phyloP scores from a whole-genome alignment of 1,140 invertebrate genomes.

The Bombus superbus region DNA sequence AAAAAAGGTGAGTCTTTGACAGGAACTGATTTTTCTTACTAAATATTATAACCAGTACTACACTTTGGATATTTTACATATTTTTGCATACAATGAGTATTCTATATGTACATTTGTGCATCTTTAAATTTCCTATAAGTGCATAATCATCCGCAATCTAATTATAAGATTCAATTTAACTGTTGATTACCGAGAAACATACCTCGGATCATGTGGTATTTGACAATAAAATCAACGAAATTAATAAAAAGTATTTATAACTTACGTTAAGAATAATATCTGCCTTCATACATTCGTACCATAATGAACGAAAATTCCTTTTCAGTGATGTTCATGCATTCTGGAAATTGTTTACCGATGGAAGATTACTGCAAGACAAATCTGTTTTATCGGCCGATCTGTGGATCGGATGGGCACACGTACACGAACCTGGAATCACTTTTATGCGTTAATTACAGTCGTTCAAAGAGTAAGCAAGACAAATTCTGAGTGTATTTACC shows the following conservation, averaged over 20 bases:
- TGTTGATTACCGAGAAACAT: background rate
- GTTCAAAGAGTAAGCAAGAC: constrained; percentile 8
- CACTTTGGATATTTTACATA: too few relatives aligned
- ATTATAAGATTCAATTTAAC: background rate
- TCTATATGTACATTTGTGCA: too few relatives aligned
- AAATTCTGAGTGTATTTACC: constrained; percentile 7
- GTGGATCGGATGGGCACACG: constrained; percentile 71
- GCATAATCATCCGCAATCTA: too few relatives aligned
- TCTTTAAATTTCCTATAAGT: too few relatives aligned
- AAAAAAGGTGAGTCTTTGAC: too few relatives aligned
- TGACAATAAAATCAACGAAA: background rate
- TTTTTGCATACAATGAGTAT: too few relatives aligned
- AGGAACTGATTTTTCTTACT: too few relatives aligned
- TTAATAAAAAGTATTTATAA: too few relatives aligned
- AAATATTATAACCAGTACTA: too few relatives aligned
- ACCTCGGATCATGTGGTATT: background rate
- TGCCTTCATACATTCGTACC: background rate
- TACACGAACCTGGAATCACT: constrained; percentile 73
- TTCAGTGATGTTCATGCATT: constrained; percentile 50
- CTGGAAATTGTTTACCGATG: constrained; percentile 49
- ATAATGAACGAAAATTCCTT: background rate
- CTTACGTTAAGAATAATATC: too few relatives aligned
- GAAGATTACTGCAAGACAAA: constrained; percentile 58
- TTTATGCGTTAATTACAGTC: constrained; percentile 62
- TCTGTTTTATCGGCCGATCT: constrained; percentile 71